Evolutionary conservation across 2,113 vertebrate species (phyloP).

Genomic region (Nestor notabilis): DNA sequence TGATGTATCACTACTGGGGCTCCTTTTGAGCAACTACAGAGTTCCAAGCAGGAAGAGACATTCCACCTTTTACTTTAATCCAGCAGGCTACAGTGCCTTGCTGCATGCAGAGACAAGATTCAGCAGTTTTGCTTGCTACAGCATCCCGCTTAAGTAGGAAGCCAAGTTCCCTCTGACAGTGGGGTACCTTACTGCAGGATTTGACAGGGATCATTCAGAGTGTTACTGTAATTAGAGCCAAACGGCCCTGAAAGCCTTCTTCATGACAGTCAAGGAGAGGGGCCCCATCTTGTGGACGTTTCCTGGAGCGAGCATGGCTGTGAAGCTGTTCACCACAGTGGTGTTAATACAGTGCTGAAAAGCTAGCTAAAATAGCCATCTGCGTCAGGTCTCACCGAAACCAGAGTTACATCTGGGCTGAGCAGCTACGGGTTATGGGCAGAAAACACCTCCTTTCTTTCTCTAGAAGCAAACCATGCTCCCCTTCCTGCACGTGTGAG

Average conservation of each 20-base stretch:
- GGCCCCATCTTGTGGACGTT: conserved; percentile 32
- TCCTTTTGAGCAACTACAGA: neutral
- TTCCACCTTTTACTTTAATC: neutral
- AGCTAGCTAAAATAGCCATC: neutral
- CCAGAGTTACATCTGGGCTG: neutral
- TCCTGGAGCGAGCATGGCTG: neutral
- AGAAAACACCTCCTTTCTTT: rapidly evolving
- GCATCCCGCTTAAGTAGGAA: neutral
- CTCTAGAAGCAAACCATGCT: neutral
- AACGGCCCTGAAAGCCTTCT: neutral
- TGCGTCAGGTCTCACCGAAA: neutral
- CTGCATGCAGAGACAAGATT: rapidly evolving
- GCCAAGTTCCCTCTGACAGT: neutral
- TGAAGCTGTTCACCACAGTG: neutral
- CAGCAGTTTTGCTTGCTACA: neutral
- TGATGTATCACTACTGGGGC: neutral
- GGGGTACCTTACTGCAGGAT: neutral
- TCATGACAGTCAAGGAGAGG: neutral
- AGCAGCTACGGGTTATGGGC: neutral
- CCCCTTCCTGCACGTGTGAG: neutral
- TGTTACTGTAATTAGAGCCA: neutral
- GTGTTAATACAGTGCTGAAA: neutral
- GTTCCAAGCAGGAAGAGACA: neutral
- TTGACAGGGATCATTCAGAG: neutral
- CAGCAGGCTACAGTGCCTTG: neutral